Evolutionary conservation across 2,113 vertebrate species (phyloP).

Genomic region (Lasiurus cinereus): DNA sequence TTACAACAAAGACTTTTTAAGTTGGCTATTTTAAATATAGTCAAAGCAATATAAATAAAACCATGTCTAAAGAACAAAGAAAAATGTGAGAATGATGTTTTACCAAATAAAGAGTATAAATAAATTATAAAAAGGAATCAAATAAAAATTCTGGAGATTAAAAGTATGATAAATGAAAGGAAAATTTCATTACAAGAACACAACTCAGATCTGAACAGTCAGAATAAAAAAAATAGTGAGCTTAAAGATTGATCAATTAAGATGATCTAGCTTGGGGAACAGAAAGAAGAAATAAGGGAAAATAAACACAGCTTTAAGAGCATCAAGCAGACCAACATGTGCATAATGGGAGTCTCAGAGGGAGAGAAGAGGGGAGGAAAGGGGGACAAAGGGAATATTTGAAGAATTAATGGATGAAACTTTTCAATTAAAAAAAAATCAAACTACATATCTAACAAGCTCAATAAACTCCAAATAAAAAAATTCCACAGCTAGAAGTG

Average conservation of each 20-base stretch:
- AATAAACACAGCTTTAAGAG: neutral
- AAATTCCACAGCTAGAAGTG: neutral
- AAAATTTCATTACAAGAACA: neutral
- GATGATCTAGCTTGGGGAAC: neutral
- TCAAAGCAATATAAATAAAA: conserved; percentile 1
- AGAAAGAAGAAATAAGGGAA: conserved; percentile 18
- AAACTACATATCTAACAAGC: neutral
- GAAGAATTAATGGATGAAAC: neutral
- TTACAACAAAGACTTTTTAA: neutral
- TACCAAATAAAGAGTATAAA: neutral
- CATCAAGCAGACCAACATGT: neutral
- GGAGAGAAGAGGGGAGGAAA: neutral
- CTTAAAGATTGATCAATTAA: neutral
- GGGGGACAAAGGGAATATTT: neutral
- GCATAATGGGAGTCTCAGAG: neutral
- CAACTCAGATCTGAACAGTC: neutral
- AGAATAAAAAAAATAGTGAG: conserved; percentile 29
- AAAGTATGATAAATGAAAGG: conserved; percentile 12
- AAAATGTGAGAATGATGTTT: neutral
- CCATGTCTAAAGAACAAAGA: neutral
- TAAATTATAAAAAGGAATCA: neutral
- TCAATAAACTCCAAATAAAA: neutral
- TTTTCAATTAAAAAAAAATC: neutral
- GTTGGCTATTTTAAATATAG: conserved; percentile 19
- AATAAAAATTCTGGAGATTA: neutral